Percentiles rank a stretch among this genome's conserved stretches.
These are phyloP conservation scores for Alitta virens DNA, from an alignment of 2,888 invertebrate genomes.

Conservation along the genomic window DNA sequence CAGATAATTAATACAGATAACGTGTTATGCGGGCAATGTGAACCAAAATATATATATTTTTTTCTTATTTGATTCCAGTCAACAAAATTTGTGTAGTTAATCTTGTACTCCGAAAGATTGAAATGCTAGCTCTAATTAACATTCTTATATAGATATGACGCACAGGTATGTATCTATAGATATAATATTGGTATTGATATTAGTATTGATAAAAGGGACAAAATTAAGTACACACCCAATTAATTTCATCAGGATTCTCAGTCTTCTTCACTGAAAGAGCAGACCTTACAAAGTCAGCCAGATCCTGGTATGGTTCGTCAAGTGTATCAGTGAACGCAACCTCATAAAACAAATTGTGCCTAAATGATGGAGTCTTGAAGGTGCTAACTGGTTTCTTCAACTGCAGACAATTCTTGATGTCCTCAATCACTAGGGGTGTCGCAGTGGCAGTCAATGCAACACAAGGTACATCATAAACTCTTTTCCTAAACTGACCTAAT, in stretches of 20 bases:
- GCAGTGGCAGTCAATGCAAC: constrained; percentile 97
- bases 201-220: too few species aligned
- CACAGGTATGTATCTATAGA: too few species aligned
- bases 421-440: constrained; percentile 56
- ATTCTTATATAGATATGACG: too few species aligned
- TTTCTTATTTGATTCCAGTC: too few species aligned
- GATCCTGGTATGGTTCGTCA: constrained; percentile 76
- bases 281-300: constrained; percentile 59
- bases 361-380: constrained; percentile 72
- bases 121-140: too few species aligned
- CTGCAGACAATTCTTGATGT: constrained; percentile 39
- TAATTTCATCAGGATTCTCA: constrained; percentile 14
- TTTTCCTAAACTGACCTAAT: constrained; percentile 64
- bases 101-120: too few species aligned
- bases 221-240: constrained; percentile 24
- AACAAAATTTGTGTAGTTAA: too few species aligned
- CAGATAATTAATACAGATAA: too few species aligned
- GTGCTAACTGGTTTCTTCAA: constrained; percentile 68
- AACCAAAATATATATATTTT: too few species aligned
- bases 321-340: constrained; percentile 75
- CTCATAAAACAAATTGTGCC: constrained; percentile 91
- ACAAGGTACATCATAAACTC: constrained; percentile 72
- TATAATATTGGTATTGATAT: too few species aligned
- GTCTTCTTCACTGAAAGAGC: constrained; percentile 32
- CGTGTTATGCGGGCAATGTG: too few species aligned